phyloP scores from a whole-genome alignment of 2,797 vertebrate species.

The Tamandua tetradactyla region DNA sequence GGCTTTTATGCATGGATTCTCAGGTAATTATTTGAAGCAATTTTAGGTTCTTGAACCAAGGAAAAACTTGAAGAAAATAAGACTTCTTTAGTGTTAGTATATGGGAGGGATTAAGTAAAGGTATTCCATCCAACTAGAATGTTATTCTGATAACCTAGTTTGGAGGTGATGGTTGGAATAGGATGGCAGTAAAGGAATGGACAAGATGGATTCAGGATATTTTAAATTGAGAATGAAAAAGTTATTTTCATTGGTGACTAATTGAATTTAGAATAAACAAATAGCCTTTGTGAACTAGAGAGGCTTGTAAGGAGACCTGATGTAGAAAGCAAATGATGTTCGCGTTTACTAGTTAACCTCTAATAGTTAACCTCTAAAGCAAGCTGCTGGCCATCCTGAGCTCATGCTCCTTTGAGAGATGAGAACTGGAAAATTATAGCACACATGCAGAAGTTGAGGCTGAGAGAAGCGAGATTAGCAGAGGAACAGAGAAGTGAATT shows the following conservation, averaged over 20 bases:
- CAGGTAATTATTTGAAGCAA: background rate
- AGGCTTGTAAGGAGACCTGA: background rate
- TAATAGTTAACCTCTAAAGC: background rate
- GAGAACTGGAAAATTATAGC: background rate
- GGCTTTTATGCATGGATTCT: background rate
- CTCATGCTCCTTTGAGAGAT: background rate
- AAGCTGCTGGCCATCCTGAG: background rate
- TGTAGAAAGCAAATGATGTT: background rate
- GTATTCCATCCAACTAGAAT: background rate
- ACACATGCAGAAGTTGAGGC: background rate
- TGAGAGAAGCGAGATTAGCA: background rate
- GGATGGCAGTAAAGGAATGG: background rate
- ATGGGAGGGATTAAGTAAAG: constrained; percentile 14
- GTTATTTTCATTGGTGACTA: background rate
- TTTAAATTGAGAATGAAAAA: background rate
- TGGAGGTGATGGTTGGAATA: background rate
- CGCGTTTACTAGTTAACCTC: background rate
- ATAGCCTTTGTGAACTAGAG: constrained; percentile 25
- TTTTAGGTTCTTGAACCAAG: constrained; percentile 22
- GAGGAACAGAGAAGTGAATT: constrained; percentile 17
- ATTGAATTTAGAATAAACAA: constrained; percentile 10
- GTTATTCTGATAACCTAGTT: background rate
- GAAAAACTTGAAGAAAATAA: constrained; percentile 7
- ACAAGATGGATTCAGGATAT: background rate
- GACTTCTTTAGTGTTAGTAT: background rate